phyloP scores from a whole-genome alignment of 2,888 invertebrate species.

The Drosophila macrospina region DNA sequence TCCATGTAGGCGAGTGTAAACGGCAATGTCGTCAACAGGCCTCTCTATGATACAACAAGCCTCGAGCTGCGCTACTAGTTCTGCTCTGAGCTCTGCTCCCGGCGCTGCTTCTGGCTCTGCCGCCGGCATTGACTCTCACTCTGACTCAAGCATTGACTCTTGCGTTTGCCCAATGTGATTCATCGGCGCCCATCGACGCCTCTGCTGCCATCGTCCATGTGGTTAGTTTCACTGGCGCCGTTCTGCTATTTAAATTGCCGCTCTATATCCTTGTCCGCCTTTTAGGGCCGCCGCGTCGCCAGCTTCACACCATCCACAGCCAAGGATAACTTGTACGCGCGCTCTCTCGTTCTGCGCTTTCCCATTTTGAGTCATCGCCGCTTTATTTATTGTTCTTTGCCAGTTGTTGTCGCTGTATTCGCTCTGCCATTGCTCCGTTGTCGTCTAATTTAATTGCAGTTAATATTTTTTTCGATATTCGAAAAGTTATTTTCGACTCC shows the following conservation, averaged over 20 bases:
- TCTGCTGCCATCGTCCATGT: conserved; percentile 48
- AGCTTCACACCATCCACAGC: conserved; percentile 59
- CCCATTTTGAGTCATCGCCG: conserved; percentile 67
- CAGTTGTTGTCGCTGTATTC: conserved; percentile 27
- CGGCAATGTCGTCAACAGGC: conserved; percentile 37
- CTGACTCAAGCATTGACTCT: conserved; percentile 9
- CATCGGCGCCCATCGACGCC: conserved; percentile 68
- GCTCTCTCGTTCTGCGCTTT: conserved; percentile 21
- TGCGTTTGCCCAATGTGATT: conserved; percentile 59
- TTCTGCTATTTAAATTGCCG: conserved; percentile 75
- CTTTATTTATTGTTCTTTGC: conserved; percentile 64
- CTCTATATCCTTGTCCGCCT: conserved; percentile 69
- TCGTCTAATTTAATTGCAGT: conserved; percentile 66
- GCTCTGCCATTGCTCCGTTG: conserved; percentile 26
- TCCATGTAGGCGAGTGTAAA: conserved; percentile 38
- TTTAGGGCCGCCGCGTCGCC: conserved; percentile 61
- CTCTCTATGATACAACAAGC: conserved; percentile 1
- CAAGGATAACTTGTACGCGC: conserved; percentile 26
- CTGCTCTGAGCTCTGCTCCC: conserved; percentile 4
- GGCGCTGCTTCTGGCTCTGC: conserved; percentile 4
- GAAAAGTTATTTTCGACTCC: conserved; percentile 42
- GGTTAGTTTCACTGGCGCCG: conserved; percentile 81
- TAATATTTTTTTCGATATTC: conserved; percentile 67
- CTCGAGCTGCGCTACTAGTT: background rate
- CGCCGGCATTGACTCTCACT: conserved; percentile 12